These are phyloP conservation scores for Homalodisca vitripennis DNA, from an alignment of 1,140 invertebrate genomes.

Conservation along the genomic window DNA sequence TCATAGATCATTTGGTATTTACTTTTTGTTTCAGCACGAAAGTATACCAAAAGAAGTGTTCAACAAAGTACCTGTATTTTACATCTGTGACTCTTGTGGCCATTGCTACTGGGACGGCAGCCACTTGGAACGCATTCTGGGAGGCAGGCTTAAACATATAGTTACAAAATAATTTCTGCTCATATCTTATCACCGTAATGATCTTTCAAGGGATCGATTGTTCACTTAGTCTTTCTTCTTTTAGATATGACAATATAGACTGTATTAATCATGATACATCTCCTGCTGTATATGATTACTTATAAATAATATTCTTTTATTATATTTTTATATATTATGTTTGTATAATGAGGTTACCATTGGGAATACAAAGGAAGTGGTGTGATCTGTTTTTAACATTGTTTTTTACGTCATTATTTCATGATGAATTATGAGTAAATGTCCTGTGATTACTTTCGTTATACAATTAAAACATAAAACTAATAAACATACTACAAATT, in stretches of 20 bases:
- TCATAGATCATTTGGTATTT: no score
- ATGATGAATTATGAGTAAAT: no score
- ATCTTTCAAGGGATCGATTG: slow-evolving; percentile 4
- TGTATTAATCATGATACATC: not conserved
- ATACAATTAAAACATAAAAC: no score
- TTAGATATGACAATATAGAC: slow-evolving; percentile 4
- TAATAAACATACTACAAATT: no score
- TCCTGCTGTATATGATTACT: not conserved
- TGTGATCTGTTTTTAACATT: no score
- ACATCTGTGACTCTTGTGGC: slow-evolving; percentile 62
- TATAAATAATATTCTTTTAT: slow-evolving; percentile 1
- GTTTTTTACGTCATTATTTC: no score
- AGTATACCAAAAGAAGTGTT: slow-evolving; percentile 52
- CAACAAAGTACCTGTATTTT: slow-evolving; percentile 54
- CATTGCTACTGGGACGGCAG: slow-evolving; percentile 65
- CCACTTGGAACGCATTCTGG: slow-evolving; percentile 53
- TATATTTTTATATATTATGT: slow-evolving; percentile 10
- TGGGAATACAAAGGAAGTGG: no score
- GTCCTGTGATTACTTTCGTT: no score
- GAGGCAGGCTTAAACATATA: slow-evolving; percentile 33
- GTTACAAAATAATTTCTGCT: not conserved
- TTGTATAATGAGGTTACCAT: not conserved
- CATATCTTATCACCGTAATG: slow-evolving; percentile 9
- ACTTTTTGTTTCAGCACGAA: slow-evolving; percentile 49
- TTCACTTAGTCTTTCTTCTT: slow-evolving; percentile 26